phyloP scores from a whole-genome alignment of 2,888 invertebrate species.

The Drosophila neonasuta region DNA sequence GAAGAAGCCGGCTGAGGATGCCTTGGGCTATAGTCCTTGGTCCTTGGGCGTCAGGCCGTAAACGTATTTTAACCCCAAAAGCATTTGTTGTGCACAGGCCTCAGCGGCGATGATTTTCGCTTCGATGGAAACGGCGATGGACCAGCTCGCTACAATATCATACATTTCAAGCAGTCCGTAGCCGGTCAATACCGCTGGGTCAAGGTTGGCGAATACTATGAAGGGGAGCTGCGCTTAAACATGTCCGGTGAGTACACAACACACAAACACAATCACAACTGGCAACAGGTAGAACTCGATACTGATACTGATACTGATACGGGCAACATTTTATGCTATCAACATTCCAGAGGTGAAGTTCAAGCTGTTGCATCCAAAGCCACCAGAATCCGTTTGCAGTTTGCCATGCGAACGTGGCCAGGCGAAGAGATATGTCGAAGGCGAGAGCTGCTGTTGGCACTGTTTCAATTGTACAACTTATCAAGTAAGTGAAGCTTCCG shows the following conservation, averaged over 20 bases:
- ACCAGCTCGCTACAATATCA: slow-evolving; percentile 96
- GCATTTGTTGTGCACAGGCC: slow-evolving; percentile 84
- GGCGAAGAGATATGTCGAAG: slow-evolving; percentile 95
- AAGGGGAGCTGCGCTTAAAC: slow-evolving; percentile 90
- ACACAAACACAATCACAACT: background rate
- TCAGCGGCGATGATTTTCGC: slow-evolving; percentile 93
- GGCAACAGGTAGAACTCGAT: slow-evolving; percentile 17
- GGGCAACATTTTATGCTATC: slow-evolving; percentile 1
- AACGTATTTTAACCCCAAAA: slow-evolving; percentile 50
- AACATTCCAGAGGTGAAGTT: slow-evolving; percentile 89
- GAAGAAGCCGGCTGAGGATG: slow-evolving; percentile 34
- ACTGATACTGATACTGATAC: background rate
- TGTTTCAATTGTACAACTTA: slow-evolving; percentile 95
- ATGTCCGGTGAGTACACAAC: slow-evolving; percentile 86
- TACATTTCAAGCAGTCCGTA: slow-evolving; percentile 94
- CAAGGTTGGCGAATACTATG: slow-evolving; percentile 92
- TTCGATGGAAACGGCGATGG: slow-evolving; percentile 96
- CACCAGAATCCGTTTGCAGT: slow-evolving; percentile 95
- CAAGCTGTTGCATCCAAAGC: slow-evolving; percentile 88
- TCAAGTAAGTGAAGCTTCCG: slow-evolving; percentile 84
- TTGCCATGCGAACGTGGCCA: slow-evolving; percentile 93
- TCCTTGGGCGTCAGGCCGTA: slow-evolving; percentile 40
- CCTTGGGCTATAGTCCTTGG: slow-evolving; percentile 2
- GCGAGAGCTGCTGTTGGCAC: slow-evolving; percentile 97
- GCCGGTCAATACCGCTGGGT: slow-evolving; percentile 91